Evolutionary conservation across 2,888 invertebrate genomes (phyloP).

Genomic region (Drosophila basisetae): DNA sequence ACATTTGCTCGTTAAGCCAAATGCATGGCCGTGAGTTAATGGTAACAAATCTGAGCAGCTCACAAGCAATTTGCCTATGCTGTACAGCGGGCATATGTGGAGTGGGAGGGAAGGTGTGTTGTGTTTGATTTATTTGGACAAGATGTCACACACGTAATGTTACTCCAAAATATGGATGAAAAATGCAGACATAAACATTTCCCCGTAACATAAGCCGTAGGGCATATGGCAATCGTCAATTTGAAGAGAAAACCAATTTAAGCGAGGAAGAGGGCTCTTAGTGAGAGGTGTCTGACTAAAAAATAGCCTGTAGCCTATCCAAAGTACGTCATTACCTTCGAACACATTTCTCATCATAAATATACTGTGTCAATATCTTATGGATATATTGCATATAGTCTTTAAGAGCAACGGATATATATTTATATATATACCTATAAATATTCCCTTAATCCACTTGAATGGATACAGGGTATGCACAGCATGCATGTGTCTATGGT

Average conservation of each 20-base stretch:
- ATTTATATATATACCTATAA: background rate
- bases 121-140: conserved; percentile 69
- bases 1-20: conserved; percentile 32
- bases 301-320: background rate
- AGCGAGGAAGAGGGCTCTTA: background rate
- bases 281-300: no score
- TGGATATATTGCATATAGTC: background rate
- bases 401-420: background rate
- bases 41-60: conserved; percentile 53
- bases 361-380: background rate
- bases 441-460: background rate
- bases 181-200: conserved; percentile 69
- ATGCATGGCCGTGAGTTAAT: conserved; percentile 42
- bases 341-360: background rate
- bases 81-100: background rate
- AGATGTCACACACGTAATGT: conserved; percentile 73
- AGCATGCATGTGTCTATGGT: conserved; percentile 1
- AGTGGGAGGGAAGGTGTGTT: background rate
- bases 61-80: conserved; percentile 42
- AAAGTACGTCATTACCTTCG: background rate
- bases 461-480: conserved; percentile 10
- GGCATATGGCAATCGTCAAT: conserved; percentile 65
- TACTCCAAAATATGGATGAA: conserved; percentile 55
- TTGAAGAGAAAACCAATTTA: conserved; percentile 50
- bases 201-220: conserved; percentile 27